A percentile compares a stretch with the other conserved stretches of the same genome.
Evolutionary conservation across 2,888 invertebrate species (phyloP).

Genomic region (Nyleta sp.): DNA sequence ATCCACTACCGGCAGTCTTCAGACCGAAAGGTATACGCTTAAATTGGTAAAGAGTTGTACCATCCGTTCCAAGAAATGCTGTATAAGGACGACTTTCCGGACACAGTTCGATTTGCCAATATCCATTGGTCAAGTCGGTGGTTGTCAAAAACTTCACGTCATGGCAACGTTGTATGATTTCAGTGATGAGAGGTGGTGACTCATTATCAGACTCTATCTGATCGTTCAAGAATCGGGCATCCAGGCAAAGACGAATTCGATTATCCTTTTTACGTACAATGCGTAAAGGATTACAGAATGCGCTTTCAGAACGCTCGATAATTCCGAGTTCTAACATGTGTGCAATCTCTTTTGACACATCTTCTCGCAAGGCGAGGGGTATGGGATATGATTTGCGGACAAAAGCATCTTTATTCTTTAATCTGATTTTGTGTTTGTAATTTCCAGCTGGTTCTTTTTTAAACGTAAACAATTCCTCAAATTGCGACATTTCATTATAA

Average conservation of each 20-base stretch:
- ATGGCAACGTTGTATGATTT: slow-evolving; percentile 63
- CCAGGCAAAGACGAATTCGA: slow-evolving; percentile 70
- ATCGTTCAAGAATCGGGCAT: slow-evolving; percentile 73
- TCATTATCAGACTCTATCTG: slow-evolving; percentile 72
- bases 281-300: slow-evolving; percentile 72
- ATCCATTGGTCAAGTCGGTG: slow-evolving; percentile 64
- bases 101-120: slow-evolving; percentile 59
- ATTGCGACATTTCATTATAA: too few relatives aligned
- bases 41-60: slow-evolving; percentile 65
- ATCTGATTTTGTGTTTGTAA: slow-evolving; percentile 70
- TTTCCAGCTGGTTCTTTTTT: slow-evolving; percentile 59
- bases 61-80: too few relatives aligned
- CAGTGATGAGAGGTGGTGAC: slow-evolving; percentile 63
- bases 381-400: slow-evolving; percentile 52
- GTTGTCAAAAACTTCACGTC: slow-evolving; percentile 56
- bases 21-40: slow-evolving; percentile 71
- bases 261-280: slow-evolving; percentile 71
- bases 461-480: slow-evolving; percentile 61
- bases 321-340: slow-evolving; percentile 70
- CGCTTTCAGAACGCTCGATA: slow-evolving; percentile 69
- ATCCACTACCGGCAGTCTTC: slow-evolving; percentile 69
- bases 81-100: slow-evolving; percentile 30
- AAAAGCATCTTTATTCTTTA: slow-evolving; percentile 66
- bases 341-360: slow-evolving; percentile 53
- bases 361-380: slow-evolving; percentile 17